Conservation (phyloP, 2,888 invertebrate genomes). For the Leptopilina drosophilae region DNA sequence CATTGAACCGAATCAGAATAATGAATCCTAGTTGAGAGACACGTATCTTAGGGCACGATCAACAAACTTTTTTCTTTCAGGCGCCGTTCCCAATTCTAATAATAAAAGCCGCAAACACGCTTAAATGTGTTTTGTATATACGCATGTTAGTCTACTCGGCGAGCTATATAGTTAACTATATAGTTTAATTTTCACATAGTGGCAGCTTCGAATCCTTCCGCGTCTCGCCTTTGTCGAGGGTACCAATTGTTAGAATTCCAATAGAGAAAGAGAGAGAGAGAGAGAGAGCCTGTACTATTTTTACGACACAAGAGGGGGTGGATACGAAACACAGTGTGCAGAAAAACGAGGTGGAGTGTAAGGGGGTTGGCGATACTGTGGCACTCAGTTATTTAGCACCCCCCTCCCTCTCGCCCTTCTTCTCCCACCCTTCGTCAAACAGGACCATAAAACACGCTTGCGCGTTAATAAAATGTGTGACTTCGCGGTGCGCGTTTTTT, state of each 20-base stretch:
- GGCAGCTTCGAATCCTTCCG: conserved; percentile 20
- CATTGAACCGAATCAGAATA: no score
- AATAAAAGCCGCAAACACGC: conserved; percentile 18
- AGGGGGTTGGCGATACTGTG: conserved; percentile 47
- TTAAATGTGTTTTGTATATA: not conserved
- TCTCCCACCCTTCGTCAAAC: conserved; percentile 61
- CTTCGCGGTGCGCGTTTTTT: conserved; percentile 47
- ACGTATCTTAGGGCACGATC: conserved; percentile 31
- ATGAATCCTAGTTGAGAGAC: no score
- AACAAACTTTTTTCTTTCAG: conserved; percentile 30
- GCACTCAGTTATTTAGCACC: conserved; percentile 66
- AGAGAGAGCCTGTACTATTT: conserved; percentile 53
- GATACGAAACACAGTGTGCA: not conserved
- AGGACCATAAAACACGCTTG: conserved; percentile 69
- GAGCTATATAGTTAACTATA: conserved; percentile 1
- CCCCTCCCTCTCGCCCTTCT: conserved; percentile 46
- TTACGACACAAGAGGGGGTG: conserved; percentile 51
- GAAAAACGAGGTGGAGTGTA: conserved; percentile 37
- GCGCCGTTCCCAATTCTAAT: conserved; percentile 37
- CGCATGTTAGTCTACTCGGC: not conserved
- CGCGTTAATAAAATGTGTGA: conserved; percentile 69
- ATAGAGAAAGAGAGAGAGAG: conserved; percentile 50
- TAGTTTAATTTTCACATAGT: conserved; percentile 20
- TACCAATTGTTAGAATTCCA: conserved; percentile 60
- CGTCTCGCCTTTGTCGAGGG: conserved; percentile 50